Percentiles rank a stretch among this genome's conserved stretches.
phyloP scores from a whole-genome alignment of 64 coral and sea anemone species.

The Porites lutea region DNA sequence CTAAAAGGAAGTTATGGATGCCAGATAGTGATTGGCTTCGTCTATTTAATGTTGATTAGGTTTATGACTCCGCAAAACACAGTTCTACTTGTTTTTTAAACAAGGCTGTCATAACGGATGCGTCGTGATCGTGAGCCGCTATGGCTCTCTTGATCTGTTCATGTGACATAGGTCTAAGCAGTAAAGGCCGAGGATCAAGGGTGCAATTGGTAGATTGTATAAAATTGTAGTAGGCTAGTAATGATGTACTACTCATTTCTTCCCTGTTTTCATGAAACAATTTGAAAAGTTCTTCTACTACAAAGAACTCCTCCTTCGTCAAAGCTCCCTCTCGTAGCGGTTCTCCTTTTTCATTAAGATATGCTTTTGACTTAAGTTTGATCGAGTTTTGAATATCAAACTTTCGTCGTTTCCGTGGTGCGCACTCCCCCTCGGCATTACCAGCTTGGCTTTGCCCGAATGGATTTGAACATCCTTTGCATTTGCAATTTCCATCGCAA shows the following conservation, averaged over 20 bases:
- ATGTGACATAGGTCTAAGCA: too few species aligned
- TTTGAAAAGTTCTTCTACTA: too few species aligned
- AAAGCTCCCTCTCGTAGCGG: too few species aligned
- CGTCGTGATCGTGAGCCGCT: constrained; percentile 18
- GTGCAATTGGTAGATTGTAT: too few species aligned
- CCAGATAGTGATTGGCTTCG: neutral
- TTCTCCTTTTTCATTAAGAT: too few species aligned
- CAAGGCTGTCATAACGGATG: constrained; percentile 5
- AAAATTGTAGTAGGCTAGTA: too few species aligned
- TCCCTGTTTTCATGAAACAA: too few species aligned
- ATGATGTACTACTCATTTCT: too few species aligned
- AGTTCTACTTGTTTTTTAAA: constrained; percentile 39
- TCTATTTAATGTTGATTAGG: neutral
- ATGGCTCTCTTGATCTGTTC: too few species aligned
- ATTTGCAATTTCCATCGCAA: constrained; percentile 15
- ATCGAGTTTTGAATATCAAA: constrained; percentile 7
- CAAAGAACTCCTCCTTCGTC: too few species aligned
- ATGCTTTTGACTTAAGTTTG: constrained; percentile 11
- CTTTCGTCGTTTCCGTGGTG: constrained; percentile 11
- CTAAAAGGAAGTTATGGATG: too few species aligned
- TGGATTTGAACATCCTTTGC: constrained; percentile 23
- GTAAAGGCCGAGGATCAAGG: too few species aligned
- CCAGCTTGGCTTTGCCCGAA: neutral
- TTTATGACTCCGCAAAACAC: neutral
- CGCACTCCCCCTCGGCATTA: neutral